These are phyloP conservation scores for Caerostris extrusa DNA, from an alignment of 1,140 invertebrate species.

Conservation along the genomic window DNA sequence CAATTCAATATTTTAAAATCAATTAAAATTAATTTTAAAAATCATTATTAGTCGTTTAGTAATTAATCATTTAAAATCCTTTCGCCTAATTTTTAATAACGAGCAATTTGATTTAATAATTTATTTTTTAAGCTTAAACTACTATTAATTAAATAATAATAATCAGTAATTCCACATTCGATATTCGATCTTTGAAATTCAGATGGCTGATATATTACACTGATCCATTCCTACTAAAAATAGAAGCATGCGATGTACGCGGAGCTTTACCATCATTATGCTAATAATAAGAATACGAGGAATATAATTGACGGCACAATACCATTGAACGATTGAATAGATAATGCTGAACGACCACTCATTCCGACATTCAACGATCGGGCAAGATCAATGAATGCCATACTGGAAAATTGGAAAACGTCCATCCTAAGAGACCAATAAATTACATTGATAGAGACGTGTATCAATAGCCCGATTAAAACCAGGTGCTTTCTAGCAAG, in stretches of 20 bases:
- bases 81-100: no score
- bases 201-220: no score
- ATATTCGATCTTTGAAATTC: no score
- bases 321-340: neutral
- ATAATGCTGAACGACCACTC: neutral
- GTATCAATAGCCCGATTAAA: constrained; percentile 63
- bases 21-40: no score
- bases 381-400: constrained; percentile 2
- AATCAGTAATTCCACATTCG: no score
- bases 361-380: constrained; percentile 10
- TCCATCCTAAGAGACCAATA: constrained; percentile 42
- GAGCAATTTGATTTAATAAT: no score
- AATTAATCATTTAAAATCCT: no score
- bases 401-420: constrained; percentile 41
- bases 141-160: no score
- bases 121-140: no score
- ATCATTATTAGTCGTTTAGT: no score
- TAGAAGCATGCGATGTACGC: no score
- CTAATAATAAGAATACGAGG: neutral
- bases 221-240: no score
- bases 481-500: constrained; percentile 57
- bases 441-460: constrained; percentile 34
- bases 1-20: neutral
- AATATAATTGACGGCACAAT: neutral
- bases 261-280: neutral